These are phyloP conservation scores for Clytia hemisphaerica DNA, from an alignment of 30 jellyfish, hydroid and myxozoan genomes.

Conservation along the genomic window DNA sequence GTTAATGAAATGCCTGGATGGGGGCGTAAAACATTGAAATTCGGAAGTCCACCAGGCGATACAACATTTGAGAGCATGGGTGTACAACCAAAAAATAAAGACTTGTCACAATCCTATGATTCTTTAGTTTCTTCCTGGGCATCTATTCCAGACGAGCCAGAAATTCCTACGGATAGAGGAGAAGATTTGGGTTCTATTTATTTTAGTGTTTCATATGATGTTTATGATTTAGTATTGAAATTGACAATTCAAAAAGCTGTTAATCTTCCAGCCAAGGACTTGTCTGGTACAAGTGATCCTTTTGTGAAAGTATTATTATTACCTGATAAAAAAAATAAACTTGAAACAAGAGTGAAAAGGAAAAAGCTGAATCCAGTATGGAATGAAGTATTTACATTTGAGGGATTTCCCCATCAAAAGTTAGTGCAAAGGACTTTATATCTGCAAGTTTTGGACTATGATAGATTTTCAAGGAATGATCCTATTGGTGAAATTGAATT, in stretches of 20 bases:
- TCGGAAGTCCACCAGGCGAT: slow-evolving; percentile 13
- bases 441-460: slow-evolving; percentile 85
- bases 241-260: slow-evolving; percentile 59
- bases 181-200: slow-evolving; percentile 65
- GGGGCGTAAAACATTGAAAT: slow-evolving; percentile 23
- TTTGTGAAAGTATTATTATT: slow-evolving; percentile 68
- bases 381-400: slow-evolving; percentile 83
- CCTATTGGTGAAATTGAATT: slow-evolving; percentile 80
- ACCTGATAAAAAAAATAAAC: slow-evolving; percentile 78
- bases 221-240: slow-evolving; percentile 43
- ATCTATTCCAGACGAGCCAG: slow-evolving; percentile 73
- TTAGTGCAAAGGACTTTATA: slow-evolving; percentile 56
- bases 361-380: slow-evolving; percentile 67
- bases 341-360: slow-evolving; percentile 80
- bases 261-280: slow-evolving; percentile 70
- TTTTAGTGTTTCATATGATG: slow-evolving; percentile 44
- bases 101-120: slow-evolving; percentile 11
- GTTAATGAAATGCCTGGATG: slow-evolving; percentile 22
- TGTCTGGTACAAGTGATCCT: slow-evolving; percentile 90
- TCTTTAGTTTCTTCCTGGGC: slow-evolving; percentile 34
- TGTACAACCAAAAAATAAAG: slow-evolving; percentile 34
- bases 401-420: slow-evolving; percentile 75
- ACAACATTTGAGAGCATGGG: slow-evolving; percentile 20
- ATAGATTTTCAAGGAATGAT: slow-evolving; percentile 82
- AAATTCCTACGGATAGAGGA: slow-evolving; percentile 43